Conservation (phyloP, 2,888 invertebrate genomes). For the Latrodectus hesperus region DNA sequence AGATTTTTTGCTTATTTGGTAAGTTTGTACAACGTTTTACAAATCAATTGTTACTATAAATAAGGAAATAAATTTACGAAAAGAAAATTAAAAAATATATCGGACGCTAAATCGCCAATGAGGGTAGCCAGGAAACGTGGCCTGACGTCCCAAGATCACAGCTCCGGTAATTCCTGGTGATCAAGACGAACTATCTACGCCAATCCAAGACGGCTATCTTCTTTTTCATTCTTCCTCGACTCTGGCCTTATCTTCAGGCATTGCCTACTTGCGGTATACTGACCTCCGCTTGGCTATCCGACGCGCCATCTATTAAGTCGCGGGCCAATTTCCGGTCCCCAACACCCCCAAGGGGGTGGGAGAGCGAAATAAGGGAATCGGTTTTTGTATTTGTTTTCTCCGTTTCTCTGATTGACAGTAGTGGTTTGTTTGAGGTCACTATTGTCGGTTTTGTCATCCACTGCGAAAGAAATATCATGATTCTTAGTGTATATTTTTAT, state of each 20-base stretch:
- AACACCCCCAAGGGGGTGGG: conserved; percentile 45
- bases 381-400: conserved; percentile 46
- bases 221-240: conserved; percentile 41
- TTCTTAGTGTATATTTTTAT: not conserved
- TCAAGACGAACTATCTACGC: conserved; percentile 68
- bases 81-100: too few relatives aligned
- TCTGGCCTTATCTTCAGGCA: conserved; percentile 57
- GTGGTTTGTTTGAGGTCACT: conserved; percentile 42
- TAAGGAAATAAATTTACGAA: too few relatives aligned
- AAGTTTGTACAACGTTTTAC: too few relatives aligned
- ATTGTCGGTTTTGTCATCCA: not conserved
- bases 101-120: conserved; percentile 19
- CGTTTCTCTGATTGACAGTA: conserved; percentile 55
- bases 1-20: too few relatives aligned
- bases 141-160: conserved; percentile 56
- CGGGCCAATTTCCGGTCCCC: conserved; percentile 66
- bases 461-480: not conserved
- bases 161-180: conserved; percentile 68
- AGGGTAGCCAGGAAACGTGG: not conserved
- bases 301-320: conserved; percentile 68
- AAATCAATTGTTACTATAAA: too few relatives aligned
- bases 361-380: not conserved
- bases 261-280: conserved; percentile 64
- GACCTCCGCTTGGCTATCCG: conserved; percentile 58
- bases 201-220: conserved; percentile 53